Evolutionary conservation across 30 jellyfish, hydroid and myxozoan genomes (phyloP).

Genomic region (Hydra vulgaris): DNA sequence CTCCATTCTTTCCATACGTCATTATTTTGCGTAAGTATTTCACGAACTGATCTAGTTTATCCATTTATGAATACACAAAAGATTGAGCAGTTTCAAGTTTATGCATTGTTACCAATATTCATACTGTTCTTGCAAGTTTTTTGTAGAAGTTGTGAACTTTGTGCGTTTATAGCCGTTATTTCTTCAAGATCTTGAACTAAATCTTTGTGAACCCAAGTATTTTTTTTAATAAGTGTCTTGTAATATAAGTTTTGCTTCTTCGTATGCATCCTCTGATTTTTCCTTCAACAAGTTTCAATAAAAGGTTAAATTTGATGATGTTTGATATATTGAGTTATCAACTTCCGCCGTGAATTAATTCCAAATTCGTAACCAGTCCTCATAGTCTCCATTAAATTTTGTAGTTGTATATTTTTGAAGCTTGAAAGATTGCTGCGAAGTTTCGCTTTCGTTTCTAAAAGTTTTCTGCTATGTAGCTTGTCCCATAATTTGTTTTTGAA

Average conservation of each 20-base stretch:
- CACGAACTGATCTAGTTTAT: slow-evolving; percentile 50
- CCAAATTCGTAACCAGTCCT: slow-evolving; percentile 75
- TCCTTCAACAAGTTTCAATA: slow-evolving; percentile 47
- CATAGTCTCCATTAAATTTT: slow-evolving; percentile 54
- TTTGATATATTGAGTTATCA: slow-evolving; percentile 41
- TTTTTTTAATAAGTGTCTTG: slow-evolving; percentile 28
- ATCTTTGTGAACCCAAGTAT: slow-evolving; percentile 28
- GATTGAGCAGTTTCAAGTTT: slow-evolving; percentile 34
- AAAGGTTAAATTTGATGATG: slow-evolving; percentile 52
- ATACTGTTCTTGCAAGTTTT: slow-evolving; percentile 43
- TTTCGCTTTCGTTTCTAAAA: neutral
- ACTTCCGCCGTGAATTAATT: slow-evolving; percentile 59
- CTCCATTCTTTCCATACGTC: slow-evolving; percentile 42
- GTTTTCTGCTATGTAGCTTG: neutral
- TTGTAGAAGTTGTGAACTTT: slow-evolving; percentile 40
- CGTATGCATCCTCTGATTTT: slow-evolving; percentile 46
- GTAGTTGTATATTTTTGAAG: slow-evolving; percentile 59
- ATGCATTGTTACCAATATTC: slow-evolving; percentile 48
- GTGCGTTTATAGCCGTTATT: slow-evolving; percentile 19
- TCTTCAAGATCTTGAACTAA: slow-evolving; percentile 24
- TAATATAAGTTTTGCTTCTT: slow-evolving; percentile 35
- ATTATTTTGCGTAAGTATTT: slow-evolving; percentile 28
- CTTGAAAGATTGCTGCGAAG: slow-evolving; percentile 33
- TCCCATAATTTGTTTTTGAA: too few species aligned
- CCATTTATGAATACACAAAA: slow-evolving; percentile 27